Conservation (phyloP, 2,888 invertebrate species). For the Tinea trinotella region DNA sequence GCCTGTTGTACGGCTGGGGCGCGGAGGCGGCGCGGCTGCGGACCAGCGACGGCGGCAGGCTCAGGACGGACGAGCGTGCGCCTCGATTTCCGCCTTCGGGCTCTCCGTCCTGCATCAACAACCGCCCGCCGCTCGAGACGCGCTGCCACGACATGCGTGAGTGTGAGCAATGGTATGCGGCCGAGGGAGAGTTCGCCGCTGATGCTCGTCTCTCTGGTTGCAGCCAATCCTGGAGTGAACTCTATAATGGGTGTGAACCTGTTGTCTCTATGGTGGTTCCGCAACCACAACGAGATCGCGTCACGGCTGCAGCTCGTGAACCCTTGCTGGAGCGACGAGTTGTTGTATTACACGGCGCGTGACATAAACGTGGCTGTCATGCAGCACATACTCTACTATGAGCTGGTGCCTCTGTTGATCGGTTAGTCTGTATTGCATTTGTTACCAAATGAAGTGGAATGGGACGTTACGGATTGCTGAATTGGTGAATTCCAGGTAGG, state of each 20-base stretch:
- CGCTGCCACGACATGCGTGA: slow-evolving; percentile 40
- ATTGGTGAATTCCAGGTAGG: slow-evolving; percentile 30
- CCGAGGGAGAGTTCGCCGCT: background rate
- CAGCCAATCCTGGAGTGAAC: slow-evolving; percentile 27
- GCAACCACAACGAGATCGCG: slow-evolving; percentile 87
- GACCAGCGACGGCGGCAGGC: slow-evolving; percentile 28
- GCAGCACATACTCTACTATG: slow-evolving; percentile 85
- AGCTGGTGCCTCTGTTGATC: slow-evolving; percentile 81
- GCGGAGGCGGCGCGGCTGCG: slow-evolving; percentile 23
- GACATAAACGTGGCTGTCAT: slow-evolving; percentile 82
- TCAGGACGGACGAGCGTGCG: slow-evolving; percentile 28
- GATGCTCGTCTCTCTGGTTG: background rate
- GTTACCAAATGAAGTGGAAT: background rate
- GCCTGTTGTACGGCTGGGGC: slow-evolving; percentile 31
- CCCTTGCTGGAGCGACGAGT: slow-evolving; percentile 90
- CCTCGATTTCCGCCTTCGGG: slow-evolving; percentile 32
- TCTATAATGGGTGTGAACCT: slow-evolving; percentile 30
- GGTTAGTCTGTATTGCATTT: slow-evolving; percentile 66
- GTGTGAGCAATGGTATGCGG: slow-evolving; percentile 16
- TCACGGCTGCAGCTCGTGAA: slow-evolving; percentile 77
- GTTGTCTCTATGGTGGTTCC: slow-evolving; percentile 33
- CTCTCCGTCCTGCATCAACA: slow-evolving; percentile 29
- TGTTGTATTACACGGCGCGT: slow-evolving; percentile 81
- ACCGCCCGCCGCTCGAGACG: slow-evolving; percentile 34
- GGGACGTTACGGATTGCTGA: background rate